phyloP scores from a whole-genome alignment of 1,140 invertebrate genomes.

The Melitaea cinxia region DNA sequence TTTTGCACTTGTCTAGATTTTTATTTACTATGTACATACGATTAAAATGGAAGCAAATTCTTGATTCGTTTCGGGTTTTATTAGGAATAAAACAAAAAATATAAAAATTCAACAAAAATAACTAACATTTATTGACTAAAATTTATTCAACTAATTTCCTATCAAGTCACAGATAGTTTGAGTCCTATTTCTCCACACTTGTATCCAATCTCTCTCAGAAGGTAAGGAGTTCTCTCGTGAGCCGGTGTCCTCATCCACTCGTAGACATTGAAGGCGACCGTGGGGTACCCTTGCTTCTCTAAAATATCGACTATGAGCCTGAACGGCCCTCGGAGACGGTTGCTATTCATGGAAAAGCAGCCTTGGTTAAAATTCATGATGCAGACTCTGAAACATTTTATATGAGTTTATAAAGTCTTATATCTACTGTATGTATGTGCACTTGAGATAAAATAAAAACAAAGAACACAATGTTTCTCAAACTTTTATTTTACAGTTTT shows the following conservation, averaged over 20 bases:
- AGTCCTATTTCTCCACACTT: constrained; percentile 67
- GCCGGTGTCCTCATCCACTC: constrained; percentile 58
- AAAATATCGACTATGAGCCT: constrained; percentile 62
- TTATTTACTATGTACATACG: too few relatives aligned
- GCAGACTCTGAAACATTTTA: constrained; percentile 66
- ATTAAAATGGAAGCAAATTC: too few relatives aligned
- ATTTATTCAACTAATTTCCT: constrained; percentile 16
- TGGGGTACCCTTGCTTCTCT: constrained; percentile 59
- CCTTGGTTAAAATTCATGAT: constrained; percentile 69
- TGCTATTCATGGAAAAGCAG: constrained; percentile 76
- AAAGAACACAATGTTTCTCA: too few relatives aligned
- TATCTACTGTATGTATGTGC: too few relatives aligned
- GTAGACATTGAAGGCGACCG: constrained; percentile 55
- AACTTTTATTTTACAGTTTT: too few relatives aligned
- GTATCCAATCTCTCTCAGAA: constrained; percentile 66
- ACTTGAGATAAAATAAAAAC: too few relatives aligned
- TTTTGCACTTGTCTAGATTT: too few relatives aligned
- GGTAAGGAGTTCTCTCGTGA: constrained; percentile 64
- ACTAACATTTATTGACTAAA: constrained; percentile 36
- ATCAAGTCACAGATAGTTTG: constrained; percentile 62
- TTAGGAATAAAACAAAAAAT: not conserved
- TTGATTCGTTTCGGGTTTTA: too few relatives aligned
- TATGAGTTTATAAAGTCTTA: too few relatives aligned
- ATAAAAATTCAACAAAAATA: constrained; percentile 20
- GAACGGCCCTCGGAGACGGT: constrained; percentile 64